Evolutionary conservation across 2,888 invertebrate species (phyloP), one percentile per base, ranked within the genome.

Genomic region (Idaea biselata): DNA sequence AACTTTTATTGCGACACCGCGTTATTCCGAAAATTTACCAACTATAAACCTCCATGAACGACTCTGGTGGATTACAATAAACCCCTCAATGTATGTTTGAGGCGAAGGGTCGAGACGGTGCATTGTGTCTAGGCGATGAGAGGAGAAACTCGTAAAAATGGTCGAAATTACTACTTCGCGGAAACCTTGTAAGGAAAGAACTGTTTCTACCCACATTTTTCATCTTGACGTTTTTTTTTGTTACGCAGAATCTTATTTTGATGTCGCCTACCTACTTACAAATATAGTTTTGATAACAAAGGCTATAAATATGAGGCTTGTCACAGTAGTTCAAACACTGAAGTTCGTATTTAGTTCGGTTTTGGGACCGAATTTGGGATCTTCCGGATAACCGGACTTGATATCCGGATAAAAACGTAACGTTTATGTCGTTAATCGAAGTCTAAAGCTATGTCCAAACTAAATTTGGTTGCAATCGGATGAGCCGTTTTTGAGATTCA

Each of bases 171-270:
- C 69, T 74, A 67, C 71, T 67, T 70, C 67, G 68, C 68, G 71
- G 69, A 64, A 72, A 61, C 63, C 58, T n/a, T 59, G 64, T 60
- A 58, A 58, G 69, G 68, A 70, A 73, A 63, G 63, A 68, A 73
- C 72, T 70, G 70, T 69, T 77, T 79, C 74, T 75, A 73, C 78
- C 76, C 71, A 76, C 70, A 83, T 81, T 78, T 78, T 81, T 80
- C 69, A 74, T 61, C 64, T 58, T 16, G 17, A 55, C 61, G 64
- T 61, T 61, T 68, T 60, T 66, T 72, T 71, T 70, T 69, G 44
- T 44, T 25, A 44, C 44, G 11, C 14, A 8, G 8, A 44, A 44
- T 44, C 11, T 44, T 58, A 55, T 64, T 62, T 60, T 56, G 58
- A 53, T 58, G 59, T 59, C 33, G 58, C 44, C 6, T 58, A 17